These are phyloP conservation scores for Percina caprodes DNA, from an alignment of 2,113 vertebrate species.

Conservation along the genomic window DNA sequence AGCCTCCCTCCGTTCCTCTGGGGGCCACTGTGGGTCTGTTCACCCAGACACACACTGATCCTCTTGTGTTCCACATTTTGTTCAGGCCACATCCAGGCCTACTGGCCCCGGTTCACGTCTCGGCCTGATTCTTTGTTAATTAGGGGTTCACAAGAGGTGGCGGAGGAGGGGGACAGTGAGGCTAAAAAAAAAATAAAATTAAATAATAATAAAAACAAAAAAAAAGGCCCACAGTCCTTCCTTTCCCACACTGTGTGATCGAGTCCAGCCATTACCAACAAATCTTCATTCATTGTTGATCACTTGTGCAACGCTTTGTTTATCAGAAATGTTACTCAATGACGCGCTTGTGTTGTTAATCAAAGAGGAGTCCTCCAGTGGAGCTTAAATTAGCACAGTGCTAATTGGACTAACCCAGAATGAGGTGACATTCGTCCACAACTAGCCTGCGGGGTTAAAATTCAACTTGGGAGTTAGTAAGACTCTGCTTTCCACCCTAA, in stretches of 20 bases:
- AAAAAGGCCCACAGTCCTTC: conserved; percentile 53
- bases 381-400: conserved; percentile 51
- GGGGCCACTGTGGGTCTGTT: conserved; percentile 25
- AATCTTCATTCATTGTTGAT: conserved; percentile 55
- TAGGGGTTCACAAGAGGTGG: conserved; percentile 63
- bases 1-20: conserved; percentile 29
- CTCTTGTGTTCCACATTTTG: conserved; percentile 64
- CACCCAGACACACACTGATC: conserved; percentile 55
- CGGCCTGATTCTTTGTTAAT: conserved; percentile 74
- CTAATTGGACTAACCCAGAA: conserved; percentile 67
- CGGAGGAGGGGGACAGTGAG: not conserved
- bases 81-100: conserved; percentile 51
- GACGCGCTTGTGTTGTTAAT: conserved; percentile 54
- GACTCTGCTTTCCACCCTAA: not conserved
- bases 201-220: conserved; percentile 59
- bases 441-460: conserved; percentile 47
- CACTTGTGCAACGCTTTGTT: conserved; percentile 51
- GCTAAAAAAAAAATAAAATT: conserved; percentile 62
- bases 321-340: conserved; percentile 51
- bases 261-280: conserved; percentile 48
- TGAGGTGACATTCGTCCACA: conserved; percentile 31
- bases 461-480: conserved; percentile 40
- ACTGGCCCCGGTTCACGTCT: conserved; percentile 57
- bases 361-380: conserved; percentile 26
- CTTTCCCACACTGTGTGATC: conserved; percentile 70